phyloP scores from a whole-genome alignment of 2,113 vertebrate species.

The Upupa epops region DNA sequence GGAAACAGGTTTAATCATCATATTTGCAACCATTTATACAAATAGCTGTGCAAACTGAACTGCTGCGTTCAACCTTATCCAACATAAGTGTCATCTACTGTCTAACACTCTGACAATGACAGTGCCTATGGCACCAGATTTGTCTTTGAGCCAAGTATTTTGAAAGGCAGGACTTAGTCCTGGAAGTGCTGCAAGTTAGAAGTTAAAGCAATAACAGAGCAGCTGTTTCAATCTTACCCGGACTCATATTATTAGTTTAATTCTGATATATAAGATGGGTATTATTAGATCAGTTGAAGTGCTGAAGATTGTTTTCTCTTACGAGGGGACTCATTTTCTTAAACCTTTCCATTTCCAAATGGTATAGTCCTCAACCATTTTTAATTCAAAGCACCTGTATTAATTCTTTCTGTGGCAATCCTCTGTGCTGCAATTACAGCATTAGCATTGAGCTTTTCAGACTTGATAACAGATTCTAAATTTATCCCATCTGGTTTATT shows the following conservation, averaged over 20 bases:
- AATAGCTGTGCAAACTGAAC: not conserved
- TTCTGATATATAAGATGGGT: not conserved
- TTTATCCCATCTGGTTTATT: slow-evolving; percentile 68
- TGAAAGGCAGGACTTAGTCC: not conserved
- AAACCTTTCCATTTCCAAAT: slow-evolving; percentile 2
- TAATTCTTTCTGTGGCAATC: slow-evolving; percentile 31
- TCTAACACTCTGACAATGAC: not conserved
- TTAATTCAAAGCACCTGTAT: slow-evolving; percentile 61
- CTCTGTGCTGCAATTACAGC: slow-evolving; percentile 60
- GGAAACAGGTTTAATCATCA: not conserved
- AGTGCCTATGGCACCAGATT: not conserved
- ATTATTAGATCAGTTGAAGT: not conserved
- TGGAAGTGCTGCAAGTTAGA: not conserved
- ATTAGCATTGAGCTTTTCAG: slow-evolving; percentile 67
- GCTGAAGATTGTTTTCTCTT: not conserved
- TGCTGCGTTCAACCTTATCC: not conserved
- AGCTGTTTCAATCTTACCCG: not conserved
- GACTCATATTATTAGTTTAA: not conserved
- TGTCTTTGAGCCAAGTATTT: not conserved
- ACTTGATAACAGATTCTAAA: slow-evolving; percentile 59
- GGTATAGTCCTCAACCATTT: slow-evolving; percentile 35
- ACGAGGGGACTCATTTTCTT: not conserved
- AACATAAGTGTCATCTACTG: not conserved
- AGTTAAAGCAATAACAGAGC: not conserved
- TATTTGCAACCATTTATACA: not conserved